Base-by-base conservation (phyloP, 2,797 vertebrate species). In the Pangasius djambal region DNA sequence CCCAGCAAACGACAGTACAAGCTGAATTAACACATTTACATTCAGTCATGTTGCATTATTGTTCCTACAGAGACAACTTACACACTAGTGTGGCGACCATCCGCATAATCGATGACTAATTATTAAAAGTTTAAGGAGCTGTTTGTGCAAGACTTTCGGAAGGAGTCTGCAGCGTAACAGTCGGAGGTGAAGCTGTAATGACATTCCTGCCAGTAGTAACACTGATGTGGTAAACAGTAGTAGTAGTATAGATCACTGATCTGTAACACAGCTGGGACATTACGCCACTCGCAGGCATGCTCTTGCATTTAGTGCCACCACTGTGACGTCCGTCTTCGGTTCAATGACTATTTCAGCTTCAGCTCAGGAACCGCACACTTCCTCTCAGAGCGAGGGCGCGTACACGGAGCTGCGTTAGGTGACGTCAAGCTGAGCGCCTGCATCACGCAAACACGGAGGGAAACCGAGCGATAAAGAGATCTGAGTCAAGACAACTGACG, bases 341-440 rank as follows among this genome's bases (percentile, higher is more conserved):
- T 44, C 52, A n/a, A 59, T n/a, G 25, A 40, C 85, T 59, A 20
- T 40, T 86, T 74, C 44, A 52, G 83, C 28, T 10, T 50, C 16
- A 50, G 69, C 44, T 50, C 63, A 86, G 85, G 52, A 86, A 86
- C 85, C 69, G 34, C 85, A 75, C 69, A 75, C 85, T 86, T 86
- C 85, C 85, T 86, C 85, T n/a, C 52, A 18, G 10, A 86, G 85
- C 85, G 52, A 61, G 69, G n/a, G 69, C 1, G 8, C 13, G 28
- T 3, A 57, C 50, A 86, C 31, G 12, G 20, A 0, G 12, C 65
- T 25, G 65, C 8, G 83, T 52, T 13, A 12, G 0, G 55, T 48
- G 37, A 75, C 85, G 85, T 74, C 69, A n/a, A 85, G n/a, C 12
- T 16, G 65, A 85, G 65, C 18, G 48, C 65, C 10, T 70, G 83